Percentiles rank a stretch among this genome's conserved stretches.
Evolutionary conservation across 2,888 invertebrate species (phyloP).

Genomic region (Eugnorisma glareosa): DNA sequence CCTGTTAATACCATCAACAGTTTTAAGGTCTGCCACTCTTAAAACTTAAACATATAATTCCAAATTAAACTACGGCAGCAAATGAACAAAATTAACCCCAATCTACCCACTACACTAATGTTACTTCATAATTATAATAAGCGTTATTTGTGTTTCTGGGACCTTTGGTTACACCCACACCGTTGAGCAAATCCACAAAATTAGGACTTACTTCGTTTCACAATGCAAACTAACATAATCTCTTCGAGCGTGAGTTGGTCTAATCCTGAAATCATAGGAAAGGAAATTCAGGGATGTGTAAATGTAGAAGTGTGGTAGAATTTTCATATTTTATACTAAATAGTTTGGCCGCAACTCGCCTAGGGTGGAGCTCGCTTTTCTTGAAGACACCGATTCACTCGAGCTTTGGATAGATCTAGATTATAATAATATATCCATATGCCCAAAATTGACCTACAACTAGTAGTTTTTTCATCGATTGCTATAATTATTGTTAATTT

Average conservation of each 20-base stretch:
- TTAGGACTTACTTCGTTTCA: constrained; percentile 33
- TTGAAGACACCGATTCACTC: too few species aligned
- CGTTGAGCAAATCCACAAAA: constrained; percentile 19
- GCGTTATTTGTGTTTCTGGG: neutral
- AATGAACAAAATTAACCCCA: neutral
- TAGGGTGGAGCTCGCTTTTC: too few species aligned
- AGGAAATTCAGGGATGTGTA: neutral
- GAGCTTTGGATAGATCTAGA: too few species aligned
- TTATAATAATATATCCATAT: too few species aligned
- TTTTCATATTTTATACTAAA: neutral
- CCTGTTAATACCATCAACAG: neutral
- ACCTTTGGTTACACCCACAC: constrained; percentile 8
- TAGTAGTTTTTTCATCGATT: too few species aligned
- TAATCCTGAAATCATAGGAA: constrained; percentile 31
- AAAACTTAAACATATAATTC: neutral
- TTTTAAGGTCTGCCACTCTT: neutral
- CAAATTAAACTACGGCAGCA: neutral
- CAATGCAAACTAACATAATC: constrained; percentile 41
- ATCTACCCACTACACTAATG: neutral
- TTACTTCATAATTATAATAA: constrained; percentile 4
- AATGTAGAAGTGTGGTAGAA: neutral
- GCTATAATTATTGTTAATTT: too few species aligned
- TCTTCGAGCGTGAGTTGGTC: constrained; percentile 6
- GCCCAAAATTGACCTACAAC: too few species aligned
- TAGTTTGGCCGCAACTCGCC: too few species aligned